Percentiles rank a stretch among this genome's conserved stretches.
Conservation (phyloP, 2,797 vertebrate genomes). For the Balearica regulorum region DNA sequence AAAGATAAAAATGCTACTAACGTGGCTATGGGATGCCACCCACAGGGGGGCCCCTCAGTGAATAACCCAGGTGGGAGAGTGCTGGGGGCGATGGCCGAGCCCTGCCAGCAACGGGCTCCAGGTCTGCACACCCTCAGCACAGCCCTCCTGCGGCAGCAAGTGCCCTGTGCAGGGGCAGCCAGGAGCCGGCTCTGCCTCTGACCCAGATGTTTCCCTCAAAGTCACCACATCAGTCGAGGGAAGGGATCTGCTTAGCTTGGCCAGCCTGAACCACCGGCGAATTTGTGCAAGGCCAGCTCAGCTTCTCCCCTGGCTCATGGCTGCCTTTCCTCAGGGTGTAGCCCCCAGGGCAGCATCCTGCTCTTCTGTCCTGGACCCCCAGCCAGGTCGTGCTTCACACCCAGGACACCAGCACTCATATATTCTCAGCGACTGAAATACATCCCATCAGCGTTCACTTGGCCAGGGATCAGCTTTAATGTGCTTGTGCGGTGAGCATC, state of each 20-base stretch:
- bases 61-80: neutral
- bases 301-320: neutral
- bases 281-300: neutral
- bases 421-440: neutral
- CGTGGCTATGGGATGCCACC: neutral
- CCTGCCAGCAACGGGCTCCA: neutral
- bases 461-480: neutral
- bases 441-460: neutral
- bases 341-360: neutral
- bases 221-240: neutral
- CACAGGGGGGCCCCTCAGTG: neutral
- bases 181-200: neutral
- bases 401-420: rapidly evolving
- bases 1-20: too few relatives aligned
- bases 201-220: neutral
- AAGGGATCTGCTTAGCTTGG: rapidly evolving
- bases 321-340: neutral
- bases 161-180: neutral
- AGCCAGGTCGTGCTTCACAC: rapidly evolving
- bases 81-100: too few relatives aligned
- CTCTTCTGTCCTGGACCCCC: neutral
- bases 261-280: neutral
- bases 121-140: neutral
- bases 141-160: neutral
- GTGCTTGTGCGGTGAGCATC: neutral